phyloP scores from a whole-genome alignment of 2,113 vertebrate genomes.

The Suncus etruscus region DNA sequence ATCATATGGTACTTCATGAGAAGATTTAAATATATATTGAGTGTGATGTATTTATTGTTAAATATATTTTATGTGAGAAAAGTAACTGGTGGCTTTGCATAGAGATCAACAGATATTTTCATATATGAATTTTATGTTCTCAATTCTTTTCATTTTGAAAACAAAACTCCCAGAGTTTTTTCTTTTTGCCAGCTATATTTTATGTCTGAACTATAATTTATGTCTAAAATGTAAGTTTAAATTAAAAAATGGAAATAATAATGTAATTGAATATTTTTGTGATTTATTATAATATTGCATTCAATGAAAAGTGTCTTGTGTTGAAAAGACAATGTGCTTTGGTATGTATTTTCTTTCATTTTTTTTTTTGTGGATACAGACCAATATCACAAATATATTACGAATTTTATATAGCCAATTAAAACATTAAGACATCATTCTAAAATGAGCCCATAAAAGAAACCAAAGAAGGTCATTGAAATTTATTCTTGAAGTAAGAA shows the following conservation, averaged over 20 bases:
- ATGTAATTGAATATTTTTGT: neutral
- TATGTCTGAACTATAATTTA: neutral
- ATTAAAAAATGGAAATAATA: neutral
- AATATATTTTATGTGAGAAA: neutral
- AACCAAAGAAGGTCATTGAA: neutral
- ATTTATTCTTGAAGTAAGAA: neutral
- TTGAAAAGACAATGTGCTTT: neutral
- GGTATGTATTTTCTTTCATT: neutral
- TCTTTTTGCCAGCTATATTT: neutral
- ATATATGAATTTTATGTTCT: neutral
- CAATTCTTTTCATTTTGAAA: neutral
- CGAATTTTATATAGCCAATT: neutral
- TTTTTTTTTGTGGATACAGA: neutral
- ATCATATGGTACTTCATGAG: neutral
- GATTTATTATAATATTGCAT: neutral
- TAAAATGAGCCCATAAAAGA: neutral
- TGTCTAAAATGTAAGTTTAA: neutral
- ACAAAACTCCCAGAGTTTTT: neutral
- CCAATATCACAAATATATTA: neutral
- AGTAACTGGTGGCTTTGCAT: neutral
- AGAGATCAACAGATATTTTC: neutral
- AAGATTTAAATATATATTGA: slow-evolving; percentile 25
- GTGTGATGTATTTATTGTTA: neutral
- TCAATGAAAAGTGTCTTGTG: neutral
- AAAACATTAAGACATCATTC: neutral